phyloP scores from a whole-genome alignment of 2,888 invertebrate species.

The Lepidocyrtoides sp. region DNA sequence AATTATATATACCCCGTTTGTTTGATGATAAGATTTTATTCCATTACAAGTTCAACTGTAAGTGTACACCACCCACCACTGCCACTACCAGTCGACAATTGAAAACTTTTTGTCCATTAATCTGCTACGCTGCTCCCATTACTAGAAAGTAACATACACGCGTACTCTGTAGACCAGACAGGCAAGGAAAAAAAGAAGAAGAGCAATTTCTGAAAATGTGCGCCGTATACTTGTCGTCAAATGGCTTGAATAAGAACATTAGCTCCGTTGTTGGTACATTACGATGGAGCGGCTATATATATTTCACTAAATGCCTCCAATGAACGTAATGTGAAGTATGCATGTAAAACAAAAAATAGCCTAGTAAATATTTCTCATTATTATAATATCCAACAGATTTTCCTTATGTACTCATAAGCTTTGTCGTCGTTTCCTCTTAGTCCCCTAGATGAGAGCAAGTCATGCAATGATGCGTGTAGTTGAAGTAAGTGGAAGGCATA shows the following conservation, averaged over 20 bases:
- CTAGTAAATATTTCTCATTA: slow-evolving; percentile 47
- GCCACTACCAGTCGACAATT: slow-evolving; percentile 60
- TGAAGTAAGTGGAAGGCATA: slow-evolving; percentile 18
- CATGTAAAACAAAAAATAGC: slow-evolving; percentile 21
- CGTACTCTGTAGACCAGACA: not conserved
- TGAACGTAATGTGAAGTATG: not conserved
- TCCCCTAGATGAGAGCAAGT: slow-evolving; percentile 36
- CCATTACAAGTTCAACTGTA: slow-evolving; percentile 37
- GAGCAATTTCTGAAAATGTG: slow-evolving; percentile 61
- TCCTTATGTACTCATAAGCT: not conserved
- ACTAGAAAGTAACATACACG: slow-evolving; percentile 9
- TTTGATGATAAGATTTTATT: not conserved
- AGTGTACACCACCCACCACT: slow-evolving; percentile 43
- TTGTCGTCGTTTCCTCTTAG: not conserved
- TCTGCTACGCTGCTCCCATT: slow-evolving; percentile 52
- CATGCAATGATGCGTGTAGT: slow-evolving; percentile 67
- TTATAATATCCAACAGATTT: slow-evolving; percentile 17
- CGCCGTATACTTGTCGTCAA: not conserved
- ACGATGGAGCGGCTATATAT: not conserved
- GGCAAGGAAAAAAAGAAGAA: slow-evolving; percentile 9
- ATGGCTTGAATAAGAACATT: slow-evolving; percentile 25
- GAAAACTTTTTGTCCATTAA: slow-evolving; percentile 73
- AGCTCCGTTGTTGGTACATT: not conserved
- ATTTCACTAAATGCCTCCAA: slow-evolving; percentile 19
- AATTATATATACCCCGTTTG: not conserved